Conservation (phyloP, 64 coral and sea anemone species). For the Dendrophyllia cribrosa region DNA sequence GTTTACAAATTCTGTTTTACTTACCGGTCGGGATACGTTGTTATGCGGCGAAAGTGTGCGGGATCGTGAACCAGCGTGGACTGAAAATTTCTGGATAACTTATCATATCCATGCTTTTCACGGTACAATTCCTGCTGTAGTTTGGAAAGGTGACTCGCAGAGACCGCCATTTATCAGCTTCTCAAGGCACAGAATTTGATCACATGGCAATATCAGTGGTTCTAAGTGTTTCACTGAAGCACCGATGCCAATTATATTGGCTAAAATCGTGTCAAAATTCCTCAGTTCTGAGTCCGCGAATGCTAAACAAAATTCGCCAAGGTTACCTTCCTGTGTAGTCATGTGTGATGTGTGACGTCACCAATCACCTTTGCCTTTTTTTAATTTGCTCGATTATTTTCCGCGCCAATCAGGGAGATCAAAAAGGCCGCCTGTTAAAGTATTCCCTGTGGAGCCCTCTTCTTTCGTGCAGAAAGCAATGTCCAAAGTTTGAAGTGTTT, state of each 20-base stretch:
- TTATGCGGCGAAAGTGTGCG: constrained; percentile 55
- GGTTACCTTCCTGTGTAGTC: constrained; percentile 61
- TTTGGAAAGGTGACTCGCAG: constrained; percentile 57
- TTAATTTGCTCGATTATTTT: background rate
- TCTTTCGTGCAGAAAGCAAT: background rate
- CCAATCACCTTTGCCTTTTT: background rate
- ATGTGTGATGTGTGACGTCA: constrained; percentile 24
- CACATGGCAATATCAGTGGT: background rate
- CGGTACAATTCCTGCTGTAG: constrained; percentile 79
- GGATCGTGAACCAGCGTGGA: constrained; percentile 74
- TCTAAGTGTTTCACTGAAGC: background rate
- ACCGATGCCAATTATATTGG: background rate
- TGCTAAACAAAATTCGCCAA: constrained; percentile 74
- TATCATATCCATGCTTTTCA: constrained; percentile 76
- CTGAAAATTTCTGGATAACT: constrained; percentile 83
- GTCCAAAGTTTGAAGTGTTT: background rate
- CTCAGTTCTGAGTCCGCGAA: background rate
- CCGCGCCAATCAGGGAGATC: background rate
- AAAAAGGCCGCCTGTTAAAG: background rate
- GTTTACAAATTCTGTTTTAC: constrained; percentile 15
- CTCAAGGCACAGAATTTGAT: background rate
- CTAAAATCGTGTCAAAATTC: background rate
- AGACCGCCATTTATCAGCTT: constrained; percentile 39
- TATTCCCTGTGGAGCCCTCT: background rate
- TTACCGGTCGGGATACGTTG: constrained; percentile 79